A percentile compares a stretch with the other conserved stretches of the same genome.
Conservation (phyloP, 2,888 invertebrate genomes). For the Lepas anatifera region DNA sequence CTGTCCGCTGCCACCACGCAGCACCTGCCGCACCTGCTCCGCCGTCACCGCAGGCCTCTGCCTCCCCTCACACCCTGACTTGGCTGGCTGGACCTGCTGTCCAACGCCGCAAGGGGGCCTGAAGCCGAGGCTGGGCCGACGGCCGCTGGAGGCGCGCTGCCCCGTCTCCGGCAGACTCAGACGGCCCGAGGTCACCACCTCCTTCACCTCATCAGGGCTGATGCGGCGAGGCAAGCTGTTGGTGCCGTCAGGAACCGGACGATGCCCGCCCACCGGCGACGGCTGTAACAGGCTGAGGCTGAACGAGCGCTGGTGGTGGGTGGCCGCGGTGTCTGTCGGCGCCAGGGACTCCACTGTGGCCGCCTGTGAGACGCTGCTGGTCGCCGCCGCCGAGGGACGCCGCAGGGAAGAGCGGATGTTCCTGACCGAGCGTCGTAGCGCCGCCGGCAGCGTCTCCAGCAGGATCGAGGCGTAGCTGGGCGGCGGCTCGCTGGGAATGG, state of each 20-base stretch:
- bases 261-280: not conserved
- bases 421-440: not conserved
- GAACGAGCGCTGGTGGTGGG: constrained; percentile 1
- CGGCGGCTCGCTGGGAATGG: constrained; percentile 35
- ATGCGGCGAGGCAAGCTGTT: not conserved
- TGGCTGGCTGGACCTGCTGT: too few relatives aligned
- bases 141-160: not conserved
- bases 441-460: constrained; percentile 35
- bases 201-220: not conserved
- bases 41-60: not conserved
- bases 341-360: not conserved
- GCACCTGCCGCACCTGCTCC: constrained; percentile 3
- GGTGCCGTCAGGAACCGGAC: too few relatives aligned
- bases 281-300: not conserved
- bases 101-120: too few relatives aligned
- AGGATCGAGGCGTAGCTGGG: constrained; percentile 50
- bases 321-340: not conserved
- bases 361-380: too few relatives aligned
- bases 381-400: not conserved
- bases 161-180: constrained; percentile 1
- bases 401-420: not conserved
- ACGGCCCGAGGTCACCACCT: not conserved
- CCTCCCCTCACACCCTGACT: too few relatives aligned
- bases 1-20: not conserved
- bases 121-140: not conserved